Percentiles rank a stretch among this genome's conserved stretches.
Conservation (phyloP, 2,113 vertebrate genomes). For the Acanthochromis polyacanthus region DNA sequence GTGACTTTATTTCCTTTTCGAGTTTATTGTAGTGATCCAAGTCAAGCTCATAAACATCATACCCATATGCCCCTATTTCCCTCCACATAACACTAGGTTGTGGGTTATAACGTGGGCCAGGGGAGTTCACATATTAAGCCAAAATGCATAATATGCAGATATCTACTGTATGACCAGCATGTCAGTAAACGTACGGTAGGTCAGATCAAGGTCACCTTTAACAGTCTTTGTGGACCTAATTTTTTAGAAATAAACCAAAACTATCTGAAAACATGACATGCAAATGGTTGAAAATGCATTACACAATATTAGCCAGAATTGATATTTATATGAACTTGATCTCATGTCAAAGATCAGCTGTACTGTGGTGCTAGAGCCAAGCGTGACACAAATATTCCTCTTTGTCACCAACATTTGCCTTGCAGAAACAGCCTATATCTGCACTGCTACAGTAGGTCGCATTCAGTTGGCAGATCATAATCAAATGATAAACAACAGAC, state of each 20-base stretch:
- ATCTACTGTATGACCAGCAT: background rate
- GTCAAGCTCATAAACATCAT: constrained; percentile 46
- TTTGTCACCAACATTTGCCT: too few relatives aligned
- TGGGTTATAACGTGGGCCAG: background rate
- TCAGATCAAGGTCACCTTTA: too few relatives aligned
- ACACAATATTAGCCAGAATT: background rate
- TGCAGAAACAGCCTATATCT: background rate
- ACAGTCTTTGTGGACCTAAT: too few relatives aligned
- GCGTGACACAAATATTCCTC: too few relatives aligned
- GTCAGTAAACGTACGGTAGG: background rate
- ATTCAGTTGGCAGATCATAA: background rate
- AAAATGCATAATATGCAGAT: background rate
- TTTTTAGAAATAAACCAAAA: too few relatives aligned
- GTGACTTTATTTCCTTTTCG: constrained; percentile 10
- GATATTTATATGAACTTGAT: background rate
- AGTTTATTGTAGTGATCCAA: constrained; percentile 17
- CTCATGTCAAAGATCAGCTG: background rate
- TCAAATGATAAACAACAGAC: background rate
- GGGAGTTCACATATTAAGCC: background rate
- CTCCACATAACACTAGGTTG: background rate
- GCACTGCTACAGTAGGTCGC: background rate
- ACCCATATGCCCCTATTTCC: background rate
- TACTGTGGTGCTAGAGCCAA: background rate
- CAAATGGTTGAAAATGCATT: too few relatives aligned
- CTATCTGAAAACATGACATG: too few relatives aligned